A percentile compares a stretch with the other conserved stretches of the same genome.
Conservation (phyloP, 2,113 vertebrate species). For the Crotalus helleri region DNA sequence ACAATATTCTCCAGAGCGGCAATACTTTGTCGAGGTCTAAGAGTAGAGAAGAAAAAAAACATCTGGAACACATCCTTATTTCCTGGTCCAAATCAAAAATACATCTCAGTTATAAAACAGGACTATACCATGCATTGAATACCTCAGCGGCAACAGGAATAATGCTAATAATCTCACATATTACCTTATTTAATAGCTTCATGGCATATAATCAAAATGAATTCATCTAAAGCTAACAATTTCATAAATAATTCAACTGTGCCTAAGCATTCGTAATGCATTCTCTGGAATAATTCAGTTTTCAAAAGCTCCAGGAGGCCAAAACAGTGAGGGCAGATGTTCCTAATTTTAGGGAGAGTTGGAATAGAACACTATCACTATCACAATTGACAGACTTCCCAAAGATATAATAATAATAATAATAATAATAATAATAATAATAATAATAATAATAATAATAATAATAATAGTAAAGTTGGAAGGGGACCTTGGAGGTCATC, state of each 20-base stretch:
- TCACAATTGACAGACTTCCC: neutral
- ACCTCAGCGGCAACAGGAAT: neutral
- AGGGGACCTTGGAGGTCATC: no score
- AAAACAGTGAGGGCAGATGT: neutral
- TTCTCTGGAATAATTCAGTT: neutral
- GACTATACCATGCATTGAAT: neutral
- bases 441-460: no score
- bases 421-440: no score
- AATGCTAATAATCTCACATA: neutral
- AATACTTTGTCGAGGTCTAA: slow-evolving; percentile 91
- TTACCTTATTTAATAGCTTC: neutral
- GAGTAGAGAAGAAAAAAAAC: slow-evolving; percentile 34
- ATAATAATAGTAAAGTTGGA: no score
- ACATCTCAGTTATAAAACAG: neutral
- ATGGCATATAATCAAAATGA: neutral
- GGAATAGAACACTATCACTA: neutral
- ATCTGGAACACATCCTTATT: neutral
- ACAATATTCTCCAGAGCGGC: slow-evolving; percentile 90
- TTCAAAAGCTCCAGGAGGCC: neutral
- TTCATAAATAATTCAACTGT: neutral
- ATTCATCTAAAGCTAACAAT: neutral
- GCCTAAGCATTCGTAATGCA: neutral
- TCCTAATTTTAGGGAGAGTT: neutral
- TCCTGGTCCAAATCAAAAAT: neutral
- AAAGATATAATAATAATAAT: neutral